Evolutionary conservation across 30 jellyfish, hydroid and myxozoan species (phyloP).

Genomic region (Hydra vulgaris): DNA sequence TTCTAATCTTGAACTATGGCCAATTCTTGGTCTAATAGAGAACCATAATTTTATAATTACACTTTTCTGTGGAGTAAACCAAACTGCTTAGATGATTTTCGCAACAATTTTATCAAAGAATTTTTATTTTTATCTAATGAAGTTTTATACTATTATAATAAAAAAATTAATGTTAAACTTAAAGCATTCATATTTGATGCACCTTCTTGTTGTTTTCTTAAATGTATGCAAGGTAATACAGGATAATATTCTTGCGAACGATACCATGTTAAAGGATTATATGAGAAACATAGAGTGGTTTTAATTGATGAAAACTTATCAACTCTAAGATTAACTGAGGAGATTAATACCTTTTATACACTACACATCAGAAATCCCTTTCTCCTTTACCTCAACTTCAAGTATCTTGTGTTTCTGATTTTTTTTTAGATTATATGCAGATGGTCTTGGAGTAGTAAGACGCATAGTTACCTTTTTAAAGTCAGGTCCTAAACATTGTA

Average conservation of each 20-base stretch:
- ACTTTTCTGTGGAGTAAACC: constrained; percentile 5
- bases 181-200: constrained; percentile 26
- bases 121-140: not conserved
- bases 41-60: not conserved
- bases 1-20: constrained; percentile 38
- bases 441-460: constrained; percentile 35
- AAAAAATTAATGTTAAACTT: not conserved
- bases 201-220: constrained; percentile 40
- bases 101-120: constrained; percentile 19
- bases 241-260: constrained; percentile 48
- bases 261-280: constrained; percentile 23
- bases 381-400: constrained; percentile 16
- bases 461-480: constrained; percentile 6
- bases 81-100: constrained; percentile 1
- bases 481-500: constrained; percentile 28
- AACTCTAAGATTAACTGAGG: not conserved
- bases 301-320: not conserved
- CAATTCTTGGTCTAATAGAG: constrained; percentile 33
- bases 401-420: constrained; percentile 15
- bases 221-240: constrained; percentile 17
- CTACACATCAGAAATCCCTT: constrained; percentile 11
- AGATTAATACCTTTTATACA: constrained; percentile 5
- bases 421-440: constrained; percentile 25
- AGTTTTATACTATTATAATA: not conserved
- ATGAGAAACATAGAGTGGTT: not conserved